A percentile compares a stretch with the other conserved stretches of the same genome.
Evolutionary conservation across 1,140 invertebrate species (phyloP).

Genomic region (Berghia stephanieae): DNA sequence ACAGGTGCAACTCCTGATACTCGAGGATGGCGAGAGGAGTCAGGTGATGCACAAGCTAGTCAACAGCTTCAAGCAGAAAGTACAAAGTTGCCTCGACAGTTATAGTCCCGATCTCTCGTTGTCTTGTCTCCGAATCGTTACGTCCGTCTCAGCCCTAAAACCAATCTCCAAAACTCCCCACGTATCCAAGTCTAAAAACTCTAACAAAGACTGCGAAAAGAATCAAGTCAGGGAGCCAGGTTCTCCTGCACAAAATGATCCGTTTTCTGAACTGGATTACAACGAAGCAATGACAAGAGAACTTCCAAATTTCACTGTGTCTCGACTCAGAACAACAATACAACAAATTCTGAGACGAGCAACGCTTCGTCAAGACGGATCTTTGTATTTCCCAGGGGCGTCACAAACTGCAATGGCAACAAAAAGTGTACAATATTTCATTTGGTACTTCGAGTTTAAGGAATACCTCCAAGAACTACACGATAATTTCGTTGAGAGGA

Average conservation of each 20-base stretch:
- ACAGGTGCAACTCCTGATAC: slow-evolving; percentile 49
- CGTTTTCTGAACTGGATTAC: slow-evolving; percentile 19
- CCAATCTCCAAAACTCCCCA: not conserved
- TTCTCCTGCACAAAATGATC: not conserved
- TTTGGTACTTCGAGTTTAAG: slow-evolving; percentile 59
- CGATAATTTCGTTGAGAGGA: slow-evolving; percentile 52
- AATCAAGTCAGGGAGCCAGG: not conserved
- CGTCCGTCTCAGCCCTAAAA: slow-evolving; percentile 25
- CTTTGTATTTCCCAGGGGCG: slow-evolving; percentile 32
- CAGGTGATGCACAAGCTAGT: slow-evolving; percentile 53
- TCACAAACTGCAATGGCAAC: slow-evolving; percentile 25
- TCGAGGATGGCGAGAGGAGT: slow-evolving; percentile 52
- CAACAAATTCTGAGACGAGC: slow-evolving; percentile 39
- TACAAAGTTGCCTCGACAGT: slow-evolving; percentile 46
- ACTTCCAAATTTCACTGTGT: slow-evolving; percentile 43
- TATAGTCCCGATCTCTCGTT: slow-evolving; percentile 51
- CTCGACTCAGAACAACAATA: slow-evolving; percentile 43
- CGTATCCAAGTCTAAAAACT: no score
- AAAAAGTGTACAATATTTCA: slow-evolving; percentile 53
- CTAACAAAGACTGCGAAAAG: not conserved
- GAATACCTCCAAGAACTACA: slow-evolving; percentile 52
- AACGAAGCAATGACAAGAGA: slow-evolving; percentile 23
- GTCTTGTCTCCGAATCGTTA: slow-evolving; percentile 45
- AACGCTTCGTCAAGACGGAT: slow-evolving; percentile 41
- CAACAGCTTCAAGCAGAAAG: slow-evolving; percentile 55